Evolutionary conservation across 2,797 vertebrate genomes (phyloP), one percentile per base, ranked within the genome.

Genomic region (Lepilemur septentrionalis): DNA sequence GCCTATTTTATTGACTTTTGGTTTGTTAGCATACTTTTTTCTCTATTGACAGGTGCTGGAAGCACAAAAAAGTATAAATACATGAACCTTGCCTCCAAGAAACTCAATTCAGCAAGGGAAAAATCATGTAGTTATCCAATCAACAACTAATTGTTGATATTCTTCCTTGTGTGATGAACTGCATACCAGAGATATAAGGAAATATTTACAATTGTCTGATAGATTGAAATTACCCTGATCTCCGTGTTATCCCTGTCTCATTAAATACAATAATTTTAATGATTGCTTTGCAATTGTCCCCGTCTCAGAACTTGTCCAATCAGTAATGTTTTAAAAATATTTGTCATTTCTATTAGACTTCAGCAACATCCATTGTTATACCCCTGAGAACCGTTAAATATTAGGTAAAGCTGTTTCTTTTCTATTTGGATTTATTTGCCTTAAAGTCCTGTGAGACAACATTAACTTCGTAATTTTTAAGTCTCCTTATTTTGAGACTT

Each of bases 381-480:
- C 76, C 30, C 93, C 8, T 30, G 85, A 65, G 76, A 91, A 67
- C 6, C 69, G 65, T 89, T 25, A 59, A 28, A 59, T 59, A 25
- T 59, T 93, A 78, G 30, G 10, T 93, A 94, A 85, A 81, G 5
- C 38, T 79, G 23, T 43, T 63, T 6, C 52, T 93, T 94, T 72
- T 32, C 20, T 63, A 85, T 87, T 28, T 83, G 20, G 38, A 91
- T 89, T 81, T 84, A 57, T 63, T 55, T 84, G 17, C 30, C 22
- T 81, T 69, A 81, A 91, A 70, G 7, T 46, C 83, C 84, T 87
- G 18, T 63, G 83, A 93, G 67, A 89, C 73, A 94, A 70, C n/a
- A 89, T 97, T 95, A 93, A 90, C 55, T 72, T 25, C 48, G 14
- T 57, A 95, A 87, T 76, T 95, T 89, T 93, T 41, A 80, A 80